These are phyloP conservation scores for Branchipolynoe longqiensis DNA, from an alignment of 2,888 invertebrate species.

Conservation along the genomic window DNA sequence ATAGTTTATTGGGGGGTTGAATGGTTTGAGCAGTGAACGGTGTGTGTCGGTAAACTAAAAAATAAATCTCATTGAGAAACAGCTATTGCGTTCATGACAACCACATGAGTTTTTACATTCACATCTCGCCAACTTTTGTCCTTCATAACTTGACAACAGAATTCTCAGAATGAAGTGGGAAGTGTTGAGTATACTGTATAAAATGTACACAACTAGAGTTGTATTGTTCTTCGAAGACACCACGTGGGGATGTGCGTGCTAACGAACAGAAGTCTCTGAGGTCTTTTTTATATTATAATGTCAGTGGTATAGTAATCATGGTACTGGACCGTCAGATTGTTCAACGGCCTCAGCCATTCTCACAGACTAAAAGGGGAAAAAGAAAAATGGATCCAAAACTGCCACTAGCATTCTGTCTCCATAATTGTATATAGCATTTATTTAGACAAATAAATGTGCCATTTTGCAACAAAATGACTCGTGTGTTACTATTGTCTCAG, in stretches of 20 bases:
- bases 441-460: conserved; percentile 63
- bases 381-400: conserved; percentile 50
- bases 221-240: neutral
- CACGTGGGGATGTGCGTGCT: conserved; percentile 7
- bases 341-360: conserved; percentile 32
- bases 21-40: conserved; percentile 32
- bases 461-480: conserved; percentile 54
- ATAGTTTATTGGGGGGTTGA: neutral
- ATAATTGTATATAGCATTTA: conserved; percentile 62
- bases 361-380: too few relatives aligned
- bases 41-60: conserved; percentile 13
- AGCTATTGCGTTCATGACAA: conserved; percentile 44
- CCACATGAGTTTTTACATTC: conserved; percentile 30
- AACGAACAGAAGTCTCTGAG: conserved; percentile 22
- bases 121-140: conserved; percentile 11
- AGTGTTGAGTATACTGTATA: conserved; percentile 22
- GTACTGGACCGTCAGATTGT: conserved; percentile 9
- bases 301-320: conserved; percentile 46
- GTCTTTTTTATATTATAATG: conserved; percentile 28
- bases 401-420: conserved; percentile 58
- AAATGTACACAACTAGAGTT: conserved; percentile 42
- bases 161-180: conserved; percentile 41
- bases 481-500: neutral
- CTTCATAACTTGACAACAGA: conserved; percentile 3
- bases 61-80: conserved; percentile 40